Evolutionary conservation across 2,797 vertebrate species (phyloP), one percentile per base, ranked within the genome.

Genomic region (Eidolon dupreanum): DNA sequence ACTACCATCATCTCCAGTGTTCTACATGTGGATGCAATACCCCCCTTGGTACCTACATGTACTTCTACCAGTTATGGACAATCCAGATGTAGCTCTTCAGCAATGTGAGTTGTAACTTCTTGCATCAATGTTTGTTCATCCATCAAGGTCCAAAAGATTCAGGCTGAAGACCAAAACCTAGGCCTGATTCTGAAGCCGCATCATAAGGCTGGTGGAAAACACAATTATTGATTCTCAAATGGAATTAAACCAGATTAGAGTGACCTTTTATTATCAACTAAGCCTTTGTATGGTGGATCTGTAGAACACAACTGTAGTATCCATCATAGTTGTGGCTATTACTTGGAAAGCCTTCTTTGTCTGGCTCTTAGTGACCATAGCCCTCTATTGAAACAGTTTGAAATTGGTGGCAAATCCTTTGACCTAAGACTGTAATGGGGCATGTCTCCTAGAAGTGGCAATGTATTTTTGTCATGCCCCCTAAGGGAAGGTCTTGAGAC

Each of bases 401-500:
- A 99, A 77, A 98, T 99, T 36, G 99, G 99, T 97, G 99, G 99
- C 79, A 99, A 99, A n/a, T 97, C 98, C 73, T 98, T 99, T 73
- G 99, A 99, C 84, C 96, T 99, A 99, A 99, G 98, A 98, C 99
- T 96, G 51, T 99, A 99, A 95, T 99, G 99, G 95, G 99, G 99
- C 28, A 99, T 99, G 99, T 99, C 99, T 11, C 99, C 99, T 3
- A 99, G 99, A 63, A 99, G 99, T 0, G 99, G 99, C 74, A 99
- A 99, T 96, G 98, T 99, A 78, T 16, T 99, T 1, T 99, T 99
- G 96, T 75, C 98, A 12, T 99, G 99, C 97, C 99, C 99, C 0
- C 98, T 99, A 63, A 98, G 98, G 98, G 61, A 99, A 99, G 89
- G 98, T 98, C 86, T 97, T 99, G 84, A 98, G 96, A 74, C 99